Evolutionary conservation across 2,888 invertebrate genomes (phyloP), one percentile per base, ranked within the genome.

Genomic region (Bellardia pandia): DNA sequence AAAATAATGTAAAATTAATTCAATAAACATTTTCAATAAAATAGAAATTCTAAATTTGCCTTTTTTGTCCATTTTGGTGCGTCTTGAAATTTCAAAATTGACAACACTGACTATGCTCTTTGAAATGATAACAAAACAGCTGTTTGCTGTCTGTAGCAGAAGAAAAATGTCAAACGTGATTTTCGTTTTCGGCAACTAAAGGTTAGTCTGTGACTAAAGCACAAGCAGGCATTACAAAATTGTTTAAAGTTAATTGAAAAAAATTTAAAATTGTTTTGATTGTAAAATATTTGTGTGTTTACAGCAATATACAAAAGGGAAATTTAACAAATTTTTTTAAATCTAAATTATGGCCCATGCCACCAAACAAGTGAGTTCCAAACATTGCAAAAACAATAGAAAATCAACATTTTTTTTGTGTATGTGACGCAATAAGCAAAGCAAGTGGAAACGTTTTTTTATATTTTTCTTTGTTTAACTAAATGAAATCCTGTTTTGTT

Each of bases 351-450:
- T 93, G 93, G 91, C 93, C 66, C 92, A 92, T 89, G 92, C 92
- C 90, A 92, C 93, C 79, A 82, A 92, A 48, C 93, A 93, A 91
- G 93, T 93, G 86, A 88, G 90, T 90, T 23, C 6, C 4, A 13
- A 60, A 53, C 53, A 74, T 16, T 23, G 14, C 30, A 4, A 8
- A 9, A 40, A 68, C 42, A 48, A 58, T 4, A 62, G 51, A 62
- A 58, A 81, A 14, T 40, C 56, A 66, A 62, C 2, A 66, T 84
- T 74, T 80, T 77, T 66, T 56, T 53, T 71, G 42, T 58, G 23
- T 82, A 79, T 91, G 92, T 93, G 92, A 93, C 91, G 92, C 93
- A 93, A 93, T 92, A 86, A 58, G 37, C 68, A 86, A 78, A 66
- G 68, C 62, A 83, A 42, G 51, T 48, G 56, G 30, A 89, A 86